Base-by-base conservation (phyloP, 2,888 invertebrate genomes). In the Lymantria dispar region DNA sequence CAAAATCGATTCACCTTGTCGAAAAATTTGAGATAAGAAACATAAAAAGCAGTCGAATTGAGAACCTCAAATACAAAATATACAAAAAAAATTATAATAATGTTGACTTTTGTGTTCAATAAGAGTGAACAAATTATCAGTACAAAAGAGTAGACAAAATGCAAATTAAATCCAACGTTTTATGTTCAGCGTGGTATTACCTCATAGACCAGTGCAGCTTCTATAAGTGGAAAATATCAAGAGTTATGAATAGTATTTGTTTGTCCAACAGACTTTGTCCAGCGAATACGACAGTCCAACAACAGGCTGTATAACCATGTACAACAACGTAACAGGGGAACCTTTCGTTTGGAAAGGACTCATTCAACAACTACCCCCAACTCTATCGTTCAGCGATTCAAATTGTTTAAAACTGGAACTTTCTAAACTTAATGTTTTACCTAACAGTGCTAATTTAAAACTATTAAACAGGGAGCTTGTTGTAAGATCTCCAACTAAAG, bases 271-370 rank as follows among this genome's bases (percentile, higher is more conserved):
- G 88, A 68, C 68, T 0, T 48, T 86, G 33, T 69, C 80, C 30
- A 48, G 72, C 3, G 76, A 78, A 3, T 46, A 51, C 0, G 60
- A 61, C 3, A 55, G 51, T 1, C 56, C 61, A 0, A 74, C 69
- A 53, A 57, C 59, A 0, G 81, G 74, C 12, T 70, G 75, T 0
- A 72, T 89, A n/a, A 87, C 85, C 0, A 60, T 81, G 0, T 88
- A 81, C 73, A 87, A 89, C 65, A 83, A 78, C 52, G 62, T 79
- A 0, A 76, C 86, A 0, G 85, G 85, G 0, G 80, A 87, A 37
- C 87, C 88, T 0, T 75, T 70, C 52, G 52, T 58, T 0, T 87
- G 85, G 87, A 58, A 71, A 0, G 85, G 87, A 0, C 58, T 64
- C 0, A 68, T 90, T 3, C 60, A 60, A 1, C 54, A 70, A 0